These are phyloP conservation scores for Lamellibrachia columna DNA, from an alignment of 2,888 invertebrate species.

Conservation along the genomic window DNA sequence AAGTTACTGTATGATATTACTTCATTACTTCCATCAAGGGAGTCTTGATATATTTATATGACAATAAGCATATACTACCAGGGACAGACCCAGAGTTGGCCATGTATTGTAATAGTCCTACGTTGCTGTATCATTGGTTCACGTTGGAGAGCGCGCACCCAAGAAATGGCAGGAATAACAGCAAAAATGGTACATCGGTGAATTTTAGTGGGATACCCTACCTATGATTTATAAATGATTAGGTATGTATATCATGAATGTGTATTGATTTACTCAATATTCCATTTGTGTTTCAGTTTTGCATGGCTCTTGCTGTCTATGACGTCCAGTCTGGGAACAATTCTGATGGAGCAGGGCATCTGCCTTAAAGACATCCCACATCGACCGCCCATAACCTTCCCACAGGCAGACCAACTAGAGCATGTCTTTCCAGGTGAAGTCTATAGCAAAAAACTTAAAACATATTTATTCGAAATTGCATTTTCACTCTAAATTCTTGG, in stretches of 20 bases:
- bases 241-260: background rate
- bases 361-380: constrained; percentile 11
- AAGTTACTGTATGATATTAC: no score
- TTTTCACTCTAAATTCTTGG: no score
- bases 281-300: background rate
- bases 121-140: no score
- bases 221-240: background rate
- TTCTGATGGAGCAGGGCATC: background rate
- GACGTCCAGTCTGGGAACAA: background rate
- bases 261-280: background rate
- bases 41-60: no score
- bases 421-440: background rate
- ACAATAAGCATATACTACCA: no score
- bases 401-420: background rate
- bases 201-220: background rate
- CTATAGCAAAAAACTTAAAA: background rate
- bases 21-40: no score
- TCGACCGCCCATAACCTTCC: background rate
- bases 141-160: no score
- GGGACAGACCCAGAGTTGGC: no score
- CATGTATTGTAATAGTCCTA: no score
- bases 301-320: background rate
- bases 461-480: no score
- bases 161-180: no score
- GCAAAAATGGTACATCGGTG: background rate